These are phyloP conservation scores for Ictalurus punctatus DNA, from an alignment of 2,113 vertebrate species.

Conservation along the genomic window DNA sequence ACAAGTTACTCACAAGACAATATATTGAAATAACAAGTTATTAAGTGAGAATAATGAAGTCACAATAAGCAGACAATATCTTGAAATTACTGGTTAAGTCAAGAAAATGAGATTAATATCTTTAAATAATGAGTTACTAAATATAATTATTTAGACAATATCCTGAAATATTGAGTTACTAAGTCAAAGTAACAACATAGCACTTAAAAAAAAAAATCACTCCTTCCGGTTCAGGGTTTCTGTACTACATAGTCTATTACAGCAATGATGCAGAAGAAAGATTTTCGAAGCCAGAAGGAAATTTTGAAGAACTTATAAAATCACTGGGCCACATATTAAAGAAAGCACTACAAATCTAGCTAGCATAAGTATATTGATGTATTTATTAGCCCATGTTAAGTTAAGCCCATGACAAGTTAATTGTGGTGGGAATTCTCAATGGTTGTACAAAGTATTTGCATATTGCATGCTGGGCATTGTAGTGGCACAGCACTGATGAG, in stretches of 20 bases:
- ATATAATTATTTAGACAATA: no score
- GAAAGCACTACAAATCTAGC: background rate
- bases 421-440: background rate
- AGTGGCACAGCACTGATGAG: background rate
- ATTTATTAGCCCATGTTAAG: background rate
- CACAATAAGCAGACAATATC: background rate
- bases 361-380: background rate
- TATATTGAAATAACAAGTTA: no score
- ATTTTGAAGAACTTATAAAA: background rate
- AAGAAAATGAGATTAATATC: no score
- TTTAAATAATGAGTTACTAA: no score
- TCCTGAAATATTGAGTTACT: background rate
- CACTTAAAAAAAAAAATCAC: no score
- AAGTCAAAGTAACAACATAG: background rate
- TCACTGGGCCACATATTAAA: background rate
- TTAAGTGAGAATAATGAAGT: no score
- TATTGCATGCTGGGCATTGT: background rate
- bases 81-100: background rate
- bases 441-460: background rate
- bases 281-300: background rate
- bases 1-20: no score
- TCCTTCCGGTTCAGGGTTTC: no score
- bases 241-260: background rate
- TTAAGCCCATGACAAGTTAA: no score
- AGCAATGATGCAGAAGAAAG: background rate